phyloP scores from a whole-genome alignment of 2,113 vertebrate genomes.

The Amphilophus citrinellus region DNA sequence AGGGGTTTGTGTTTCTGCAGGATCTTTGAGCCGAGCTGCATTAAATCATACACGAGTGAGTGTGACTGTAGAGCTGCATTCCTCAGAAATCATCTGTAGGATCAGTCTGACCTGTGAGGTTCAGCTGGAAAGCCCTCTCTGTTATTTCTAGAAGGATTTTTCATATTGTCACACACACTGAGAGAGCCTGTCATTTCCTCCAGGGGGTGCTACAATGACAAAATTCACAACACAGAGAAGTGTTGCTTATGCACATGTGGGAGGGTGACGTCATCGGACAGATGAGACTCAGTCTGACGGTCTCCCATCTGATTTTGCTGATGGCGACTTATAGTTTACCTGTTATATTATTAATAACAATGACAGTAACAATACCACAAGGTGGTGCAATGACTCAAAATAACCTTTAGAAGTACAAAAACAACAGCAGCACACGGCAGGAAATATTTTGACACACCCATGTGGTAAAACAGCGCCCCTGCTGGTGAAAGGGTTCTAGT shows the following conservation, averaged over 20 bases:
- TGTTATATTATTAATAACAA: fast-evolving
- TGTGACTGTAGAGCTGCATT: background rate
- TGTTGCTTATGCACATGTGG: background rate
- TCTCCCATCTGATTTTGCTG: background rate
- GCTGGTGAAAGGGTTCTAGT: background rate
- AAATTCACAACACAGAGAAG: background rate
- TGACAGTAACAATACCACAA: background rate
- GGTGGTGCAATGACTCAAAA: background rate
- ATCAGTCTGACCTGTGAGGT: conserved; percentile 10
- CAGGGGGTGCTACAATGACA: conserved; percentile 66
- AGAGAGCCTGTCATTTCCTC: conserved; percentile 12
- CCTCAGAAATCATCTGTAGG: background rate
- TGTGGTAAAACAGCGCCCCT: background rate
- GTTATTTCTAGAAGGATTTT: background rate
- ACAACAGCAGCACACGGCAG: background rate
- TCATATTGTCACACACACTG: background rate
- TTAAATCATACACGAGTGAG: background rate
- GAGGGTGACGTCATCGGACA: background rate
- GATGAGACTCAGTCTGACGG: background rate
- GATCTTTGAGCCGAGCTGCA: background rate
- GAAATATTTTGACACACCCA: background rate
- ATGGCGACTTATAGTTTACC: background rate
- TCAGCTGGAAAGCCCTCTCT: background rate
- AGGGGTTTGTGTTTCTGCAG: background rate
- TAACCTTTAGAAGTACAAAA: background rate